Conservation (phyloP, 2,113 vertebrate genomes). For the Heterocephalus glaber region DNA sequence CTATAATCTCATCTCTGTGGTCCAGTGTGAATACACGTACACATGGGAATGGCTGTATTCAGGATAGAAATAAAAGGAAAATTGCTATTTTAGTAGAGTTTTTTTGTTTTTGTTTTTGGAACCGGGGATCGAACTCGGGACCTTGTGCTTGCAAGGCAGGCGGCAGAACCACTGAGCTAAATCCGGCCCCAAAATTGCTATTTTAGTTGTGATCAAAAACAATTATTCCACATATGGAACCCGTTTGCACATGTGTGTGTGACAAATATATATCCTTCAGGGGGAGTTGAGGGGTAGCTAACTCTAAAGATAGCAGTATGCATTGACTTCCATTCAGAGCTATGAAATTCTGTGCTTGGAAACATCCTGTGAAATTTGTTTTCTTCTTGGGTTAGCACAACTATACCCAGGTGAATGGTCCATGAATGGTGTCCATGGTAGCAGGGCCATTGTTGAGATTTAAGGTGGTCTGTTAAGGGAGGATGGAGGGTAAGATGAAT, state of each 20-base stretch:
- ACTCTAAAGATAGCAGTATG: background rate
- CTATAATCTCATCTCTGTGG: background rate
- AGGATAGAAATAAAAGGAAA: background rate
- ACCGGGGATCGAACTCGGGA: too few relatives aligned
- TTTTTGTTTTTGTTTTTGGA: too few relatives aligned
- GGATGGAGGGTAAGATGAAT: background rate
- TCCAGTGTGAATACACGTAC: background rate
- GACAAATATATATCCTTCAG: background rate
- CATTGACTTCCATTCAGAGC: background rate
- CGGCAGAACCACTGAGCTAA: too few relatives aligned
- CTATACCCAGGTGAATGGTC: background rate
- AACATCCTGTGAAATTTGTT: background rate
- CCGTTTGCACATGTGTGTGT: rapidly evolving
- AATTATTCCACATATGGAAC: background rate
- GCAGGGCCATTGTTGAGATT: background rate
- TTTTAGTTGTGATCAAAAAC: background rate
- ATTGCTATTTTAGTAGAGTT: background rate
- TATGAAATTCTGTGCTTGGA: background rate
- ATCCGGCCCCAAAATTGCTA: too few relatives aligned
- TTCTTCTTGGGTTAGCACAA: background rate
- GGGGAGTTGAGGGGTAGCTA: rapidly evolving
- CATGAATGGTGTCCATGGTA: background rate
- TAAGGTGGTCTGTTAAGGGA: background rate
- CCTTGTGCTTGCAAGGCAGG: too few relatives aligned
- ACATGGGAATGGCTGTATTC: background rate